These are phyloP conservation scores for Dendrocincla fuliginosa DNA, from an alignment of 2,797 vertebrate species.

Conservation along the genomic window DNA sequence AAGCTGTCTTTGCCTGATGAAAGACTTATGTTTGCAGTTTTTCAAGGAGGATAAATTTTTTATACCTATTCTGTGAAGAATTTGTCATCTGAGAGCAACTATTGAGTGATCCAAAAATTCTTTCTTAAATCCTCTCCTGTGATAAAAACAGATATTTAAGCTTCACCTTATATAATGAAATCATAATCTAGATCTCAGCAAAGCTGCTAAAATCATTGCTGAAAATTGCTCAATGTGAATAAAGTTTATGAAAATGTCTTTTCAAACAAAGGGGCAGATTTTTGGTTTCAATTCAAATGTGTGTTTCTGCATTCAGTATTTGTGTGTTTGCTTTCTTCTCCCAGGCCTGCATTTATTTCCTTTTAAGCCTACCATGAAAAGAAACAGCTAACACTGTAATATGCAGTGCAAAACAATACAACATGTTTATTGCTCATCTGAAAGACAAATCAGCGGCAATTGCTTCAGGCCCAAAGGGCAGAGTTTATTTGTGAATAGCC, in stretches of 20 bases:
- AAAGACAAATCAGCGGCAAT: neutral
- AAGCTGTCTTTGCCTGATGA: neutral
- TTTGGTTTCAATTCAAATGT: neutral
- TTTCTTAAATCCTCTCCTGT: neutral
- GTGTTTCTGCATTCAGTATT: constrained; percentile 11
- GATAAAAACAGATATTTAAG: neutral
- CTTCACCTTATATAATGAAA: neutral
- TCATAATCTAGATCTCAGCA: neutral
- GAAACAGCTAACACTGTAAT: neutral
- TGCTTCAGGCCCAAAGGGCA: neutral
- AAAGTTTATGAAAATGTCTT: neutral
- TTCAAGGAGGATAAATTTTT: neutral
- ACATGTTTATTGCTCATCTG: neutral
- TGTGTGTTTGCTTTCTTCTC: constrained; percentile 12
- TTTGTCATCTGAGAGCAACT: neutral
- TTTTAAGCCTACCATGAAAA: constrained; percentile 31
- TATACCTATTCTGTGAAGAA: neutral
- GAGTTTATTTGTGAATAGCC: neutral
- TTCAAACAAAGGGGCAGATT: neutral
- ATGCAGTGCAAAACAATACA: neutral
- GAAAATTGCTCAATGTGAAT: neutral
- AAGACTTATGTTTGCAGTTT: neutral
- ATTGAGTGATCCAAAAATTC: neutral
- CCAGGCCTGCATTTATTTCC: neutral
- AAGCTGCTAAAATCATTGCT: neutral